Conservation (phyloP, 2,888 invertebrate species). For the Zonitis immaculata region DNA sequence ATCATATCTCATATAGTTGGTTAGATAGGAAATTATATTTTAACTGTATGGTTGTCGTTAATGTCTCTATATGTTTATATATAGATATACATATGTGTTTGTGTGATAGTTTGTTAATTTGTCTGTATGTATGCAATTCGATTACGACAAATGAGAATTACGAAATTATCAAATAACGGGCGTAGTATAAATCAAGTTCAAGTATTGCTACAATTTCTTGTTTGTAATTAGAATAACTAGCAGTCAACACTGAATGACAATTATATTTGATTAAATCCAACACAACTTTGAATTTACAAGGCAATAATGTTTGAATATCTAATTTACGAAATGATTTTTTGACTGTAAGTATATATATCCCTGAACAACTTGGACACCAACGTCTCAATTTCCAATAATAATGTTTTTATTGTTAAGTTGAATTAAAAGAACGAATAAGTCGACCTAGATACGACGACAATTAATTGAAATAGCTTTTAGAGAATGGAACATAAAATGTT, state of each 20-base stretch:
- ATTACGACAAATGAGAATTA: not conserved
- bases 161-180: not conserved
- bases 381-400: too few species aligned
- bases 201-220: not conserved
- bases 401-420: too few species aligned
- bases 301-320: not conserved
- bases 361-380: too few species aligned
- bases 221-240: not conserved
- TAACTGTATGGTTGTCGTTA: too few species aligned
- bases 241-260: not conserved
- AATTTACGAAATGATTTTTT: too few species aligned
- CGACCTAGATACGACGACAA: too few species aligned
- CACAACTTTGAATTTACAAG: not conserved
- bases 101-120: too few species aligned
- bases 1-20: constrained; percentile 9
- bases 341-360: too few species aligned
- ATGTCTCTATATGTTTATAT: too few species aligned
- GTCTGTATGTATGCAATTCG: not conserved
- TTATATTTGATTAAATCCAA: not conserved
- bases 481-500: too few species aligned
- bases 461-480: too few species aligned
- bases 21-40: not conserved
- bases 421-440: too few species aligned
- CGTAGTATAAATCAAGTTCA: not conserved
- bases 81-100: not conserved